Base-by-base conservation (phyloP, 2,888 invertebrate species). In the Spilarctia lutea region DNA sequence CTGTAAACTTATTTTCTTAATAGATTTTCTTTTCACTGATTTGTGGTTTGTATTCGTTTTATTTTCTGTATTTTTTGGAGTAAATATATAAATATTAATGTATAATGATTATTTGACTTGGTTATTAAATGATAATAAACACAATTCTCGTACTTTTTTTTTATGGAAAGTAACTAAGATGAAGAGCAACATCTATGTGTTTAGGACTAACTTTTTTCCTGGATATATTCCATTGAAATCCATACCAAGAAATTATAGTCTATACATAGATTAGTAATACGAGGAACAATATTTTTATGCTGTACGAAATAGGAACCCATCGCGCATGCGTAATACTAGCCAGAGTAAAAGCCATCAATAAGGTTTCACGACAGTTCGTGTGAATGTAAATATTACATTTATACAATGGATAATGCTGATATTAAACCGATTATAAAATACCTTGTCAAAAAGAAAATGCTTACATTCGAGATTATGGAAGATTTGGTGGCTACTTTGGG, bases 361-460 rank as follows among this genome's bases (percentile, higher is more conserved):
- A 45, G 42, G 27, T 45, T 35, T 27, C 3, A n/a, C n/a, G 7
- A 42, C 30, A 67, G 18, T 42, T 68, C 42, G 2, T 45, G 20
- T 68, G 20, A 45, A 68, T 67, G 8, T 42, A 27, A 42, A 45
- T 20, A 20, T 20, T 20, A 68, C 4, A 11, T 60, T 60, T 60
- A 27, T 30, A 68, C 8, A 30, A 68, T 68, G 67, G 18, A 10
- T 20, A 68, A 30, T 30, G 18, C 67, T 20, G 45, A 68, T 45
- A 68, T 68, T 45, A 45, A 18, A 45, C 45, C 45, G 11, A 45
- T 68, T 68, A 68, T 68, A 45, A 45, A 20, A 45, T 68, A 68
- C 30, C 45, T 67, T 10, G 42, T 67, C 67, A 18, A 42, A 67
- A 67, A 67, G 42, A 67, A 67, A 20, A 67, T 67, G 67, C 45